Percentiles rank a stretch among this genome's conserved stretches.
phyloP scores from a whole-genome alignment of 2,797 vertebrate species.

The Gallinago solitaria region DNA sequence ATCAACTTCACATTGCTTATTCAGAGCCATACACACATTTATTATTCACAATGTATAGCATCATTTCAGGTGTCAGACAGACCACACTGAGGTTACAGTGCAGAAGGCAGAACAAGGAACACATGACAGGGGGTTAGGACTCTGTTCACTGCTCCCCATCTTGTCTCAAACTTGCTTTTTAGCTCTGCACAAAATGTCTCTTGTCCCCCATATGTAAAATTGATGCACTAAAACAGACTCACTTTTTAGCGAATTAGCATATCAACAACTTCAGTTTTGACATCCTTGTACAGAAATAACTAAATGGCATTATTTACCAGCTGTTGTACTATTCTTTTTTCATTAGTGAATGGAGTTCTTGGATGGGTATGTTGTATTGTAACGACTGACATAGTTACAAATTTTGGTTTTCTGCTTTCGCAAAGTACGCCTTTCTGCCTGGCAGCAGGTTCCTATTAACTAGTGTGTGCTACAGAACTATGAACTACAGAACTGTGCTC shows the following conservation, averaged over 20 bases:
- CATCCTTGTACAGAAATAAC: neutral
- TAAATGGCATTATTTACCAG: neutral
- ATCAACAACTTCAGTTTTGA: neutral
- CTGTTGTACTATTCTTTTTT: neutral
- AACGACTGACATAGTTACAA: neutral
- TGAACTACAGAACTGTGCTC: neutral
- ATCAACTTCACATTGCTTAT: slow-evolving; percentile 8
- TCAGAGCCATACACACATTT: neutral
- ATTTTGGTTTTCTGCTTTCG: neutral
- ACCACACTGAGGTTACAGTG: neutral
- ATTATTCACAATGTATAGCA: neutral
- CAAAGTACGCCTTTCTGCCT: neutral
- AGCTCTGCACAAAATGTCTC: neutral
- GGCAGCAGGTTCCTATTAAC: neutral
- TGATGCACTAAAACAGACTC: neutral
- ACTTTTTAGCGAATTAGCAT: neutral
- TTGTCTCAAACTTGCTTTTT: neutral
- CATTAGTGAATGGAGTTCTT: neutral
- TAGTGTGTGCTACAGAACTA: neutral
- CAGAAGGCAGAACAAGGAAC: neutral
- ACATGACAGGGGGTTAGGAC: neutral
- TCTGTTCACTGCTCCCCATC: neutral
- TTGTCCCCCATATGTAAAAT: neutral
- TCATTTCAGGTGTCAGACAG: neutral
- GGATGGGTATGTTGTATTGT: fast-evolving